Evolutionary conservation across 2,888 invertebrate genomes (phyloP).

Genomic region (Formica aserva): DNA sequence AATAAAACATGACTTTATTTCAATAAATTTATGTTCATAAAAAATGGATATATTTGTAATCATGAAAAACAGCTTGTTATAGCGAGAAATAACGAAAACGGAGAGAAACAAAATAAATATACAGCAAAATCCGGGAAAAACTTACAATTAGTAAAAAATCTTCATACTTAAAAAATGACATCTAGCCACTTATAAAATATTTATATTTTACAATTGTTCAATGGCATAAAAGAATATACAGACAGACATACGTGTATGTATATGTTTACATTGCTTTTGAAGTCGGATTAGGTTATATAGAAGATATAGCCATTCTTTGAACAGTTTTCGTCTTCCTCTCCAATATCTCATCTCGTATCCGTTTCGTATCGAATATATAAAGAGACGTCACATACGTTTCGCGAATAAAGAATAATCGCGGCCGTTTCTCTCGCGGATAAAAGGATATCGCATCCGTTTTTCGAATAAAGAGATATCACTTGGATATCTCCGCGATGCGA

Average conservation of each 20-base stretch:
- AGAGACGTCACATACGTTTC: constrained; percentile 41
- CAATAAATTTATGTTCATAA: background rate
- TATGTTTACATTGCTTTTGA: constrained; percentile 5
- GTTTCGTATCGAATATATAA: constrained; percentile 45
- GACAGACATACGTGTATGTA: too few relatives aligned
- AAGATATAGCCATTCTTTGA: constrained; percentile 19
- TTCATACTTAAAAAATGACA: background rate
- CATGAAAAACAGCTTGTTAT: too few relatives aligned
- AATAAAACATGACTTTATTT: background rate
- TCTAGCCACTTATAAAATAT: background rate
- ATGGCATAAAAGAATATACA: background rate
- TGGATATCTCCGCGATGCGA: constrained; percentile 29
- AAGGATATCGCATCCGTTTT: constrained; percentile 48
- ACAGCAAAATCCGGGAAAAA: background rate
- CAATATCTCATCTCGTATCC: constrained; percentile 30
- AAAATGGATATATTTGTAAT: background rate
- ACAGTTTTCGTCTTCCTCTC: constrained; percentile 20
- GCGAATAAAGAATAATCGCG: constrained; percentile 52
- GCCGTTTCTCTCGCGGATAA: constrained; percentile 43
- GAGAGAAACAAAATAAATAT: background rate
- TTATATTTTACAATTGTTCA: background rate
- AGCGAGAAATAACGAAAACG: background rate
- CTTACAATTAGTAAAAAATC: background rate
- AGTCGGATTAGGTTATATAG: constrained; percentile 30
- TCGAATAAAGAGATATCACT: constrained; percentile 47